These are phyloP conservation scores for Climacteris rufus DNA, from an alignment of 2,113 vertebrate genomes.

Conservation along the genomic window DNA sequence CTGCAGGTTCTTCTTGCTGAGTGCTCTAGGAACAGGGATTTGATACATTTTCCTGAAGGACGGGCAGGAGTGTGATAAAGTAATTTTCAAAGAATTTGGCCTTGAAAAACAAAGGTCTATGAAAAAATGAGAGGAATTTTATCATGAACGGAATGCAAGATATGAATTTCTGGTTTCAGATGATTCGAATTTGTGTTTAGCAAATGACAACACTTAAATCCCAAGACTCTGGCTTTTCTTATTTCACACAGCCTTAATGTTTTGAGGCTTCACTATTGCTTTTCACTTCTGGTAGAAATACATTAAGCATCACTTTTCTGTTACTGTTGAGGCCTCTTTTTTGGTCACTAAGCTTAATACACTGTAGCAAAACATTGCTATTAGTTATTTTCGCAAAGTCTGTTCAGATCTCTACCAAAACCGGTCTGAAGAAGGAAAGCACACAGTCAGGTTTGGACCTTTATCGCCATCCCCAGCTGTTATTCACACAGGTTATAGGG, in stretches of 20 bases:
- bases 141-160: constrained; percentile 19
- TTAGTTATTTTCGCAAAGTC: background rate
- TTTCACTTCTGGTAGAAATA: background rate
- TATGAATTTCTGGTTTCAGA: background rate
- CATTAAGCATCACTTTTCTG: background rate
- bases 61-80: background rate
- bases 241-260: background rate
- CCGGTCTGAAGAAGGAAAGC: background rate
- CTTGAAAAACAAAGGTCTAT: background rate
- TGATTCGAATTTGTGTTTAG: constrained; percentile 1
- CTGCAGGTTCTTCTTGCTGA: background rate
- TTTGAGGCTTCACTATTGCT: background rate
- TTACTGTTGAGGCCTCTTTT: background rate
- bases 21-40: background rate
- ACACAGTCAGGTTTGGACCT: background rate
- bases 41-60: constrained; percentile 43
- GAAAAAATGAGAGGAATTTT: constrained; percentile 2
- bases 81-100: constrained; percentile 24
- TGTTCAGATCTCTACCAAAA: background rate
- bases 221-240: background rate
- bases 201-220: background rate
- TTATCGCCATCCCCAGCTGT: background rate
- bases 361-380: background rate
- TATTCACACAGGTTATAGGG: background rate
- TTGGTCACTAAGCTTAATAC: background rate